Conservation (phyloP, 2,797 vertebrate species). For the Eulemur mongoz region DNA sequence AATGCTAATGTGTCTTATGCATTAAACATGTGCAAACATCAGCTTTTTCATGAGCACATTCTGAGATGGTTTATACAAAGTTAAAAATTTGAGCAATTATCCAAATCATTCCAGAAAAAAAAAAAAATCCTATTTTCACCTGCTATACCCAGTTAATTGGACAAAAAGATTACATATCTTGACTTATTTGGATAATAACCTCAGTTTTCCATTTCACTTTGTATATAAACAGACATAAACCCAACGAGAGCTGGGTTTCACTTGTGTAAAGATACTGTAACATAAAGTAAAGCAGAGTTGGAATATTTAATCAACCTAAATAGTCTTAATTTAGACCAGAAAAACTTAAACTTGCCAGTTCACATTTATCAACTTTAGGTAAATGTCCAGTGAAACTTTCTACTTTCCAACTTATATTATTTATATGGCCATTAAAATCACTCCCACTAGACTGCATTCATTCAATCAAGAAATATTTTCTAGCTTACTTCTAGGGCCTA, state of each 20-base stretch:
- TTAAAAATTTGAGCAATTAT: slow-evolving; percentile 18
- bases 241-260: not conserved
- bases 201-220: slow-evolving; percentile 53
- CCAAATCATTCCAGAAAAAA: not conserved
- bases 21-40: not conserved
- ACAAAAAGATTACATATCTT: slow-evolving; percentile 6
- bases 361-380: not conserved
- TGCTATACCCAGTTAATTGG: not conserved
- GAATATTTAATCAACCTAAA: slow-evolving; percentile 33
- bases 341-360: slow-evolving; percentile 43
- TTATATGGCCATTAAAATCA: not conserved
- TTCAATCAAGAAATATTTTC: not conserved
- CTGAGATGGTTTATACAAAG: not conserved
- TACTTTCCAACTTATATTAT: not conserved
- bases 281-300: not conserved
- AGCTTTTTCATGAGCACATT: not conserved
- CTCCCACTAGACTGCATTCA: not conserved
- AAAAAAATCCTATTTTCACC: not conserved
- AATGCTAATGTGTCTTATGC: not conserved
- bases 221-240: slow-evolving; percentile 46
- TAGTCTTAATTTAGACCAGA: slow-evolving; percentile 53
- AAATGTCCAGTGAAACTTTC: slow-evolving; percentile 3
- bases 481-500: not conserved
- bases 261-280: slow-evolving; percentile 18
- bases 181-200: slow-evolving; percentile 47